Percentiles rank a stretch among this genome's conserved stretches.
phyloP scores from a whole-genome alignment of 2,113 vertebrate species.

The Oenanthe oenanthe region DNA sequence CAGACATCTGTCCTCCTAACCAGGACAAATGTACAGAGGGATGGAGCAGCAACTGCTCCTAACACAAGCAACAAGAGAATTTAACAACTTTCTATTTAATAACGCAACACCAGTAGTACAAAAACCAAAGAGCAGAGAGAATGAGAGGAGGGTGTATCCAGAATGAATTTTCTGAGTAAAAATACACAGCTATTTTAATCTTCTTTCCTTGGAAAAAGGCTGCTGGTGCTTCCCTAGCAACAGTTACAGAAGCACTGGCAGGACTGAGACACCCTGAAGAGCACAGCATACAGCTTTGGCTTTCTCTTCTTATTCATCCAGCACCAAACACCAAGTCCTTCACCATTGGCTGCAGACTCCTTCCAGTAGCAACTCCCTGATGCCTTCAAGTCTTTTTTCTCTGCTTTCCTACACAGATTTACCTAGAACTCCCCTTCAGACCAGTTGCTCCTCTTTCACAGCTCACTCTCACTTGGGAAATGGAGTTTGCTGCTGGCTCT shows the following conservation, averaged over 20 bases:
- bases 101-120: background rate
- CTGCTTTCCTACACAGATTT: background rate
- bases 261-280: background rate
- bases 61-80: background rate
- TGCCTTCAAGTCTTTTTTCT: background rate
- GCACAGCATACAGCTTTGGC: background rate
- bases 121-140: background rate
- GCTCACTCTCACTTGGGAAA: background rate
- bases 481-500: background rate
- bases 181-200: conserved; percentile 23
- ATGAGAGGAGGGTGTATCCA: background rate
- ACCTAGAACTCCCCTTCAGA: background rate
- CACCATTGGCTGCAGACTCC: background rate
- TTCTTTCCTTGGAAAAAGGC: background rate
- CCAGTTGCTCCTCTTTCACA: background rate
- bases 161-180: background rate
- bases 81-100: background rate
- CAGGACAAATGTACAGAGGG: background rate
- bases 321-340: background rate
- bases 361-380: background rate
- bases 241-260: background rate
- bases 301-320: background rate
- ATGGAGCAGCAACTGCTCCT: background rate
- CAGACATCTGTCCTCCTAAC: too few relatives aligned
- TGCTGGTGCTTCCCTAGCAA: background rate